These are phyloP conservation scores for Pseudolaguvia tuberculata DNA, from an alignment of 2,113 vertebrate genomes.

Conservation along the genomic window DNA sequence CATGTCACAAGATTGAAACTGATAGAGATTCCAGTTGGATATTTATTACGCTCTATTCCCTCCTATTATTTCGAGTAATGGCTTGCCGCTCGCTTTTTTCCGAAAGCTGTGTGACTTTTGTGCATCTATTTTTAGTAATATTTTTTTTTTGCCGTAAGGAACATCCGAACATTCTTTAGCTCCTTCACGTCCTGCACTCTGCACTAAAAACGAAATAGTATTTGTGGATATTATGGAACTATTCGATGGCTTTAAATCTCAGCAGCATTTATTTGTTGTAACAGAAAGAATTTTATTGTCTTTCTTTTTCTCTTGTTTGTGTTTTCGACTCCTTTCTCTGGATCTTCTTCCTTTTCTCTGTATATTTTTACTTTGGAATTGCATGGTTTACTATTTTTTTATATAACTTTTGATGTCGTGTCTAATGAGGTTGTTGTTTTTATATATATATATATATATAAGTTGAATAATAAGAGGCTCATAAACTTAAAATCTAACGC, in stretches of 20 bases:
- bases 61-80: constrained; percentile 50
- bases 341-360: constrained; percentile 28
- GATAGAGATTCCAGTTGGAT: constrained; percentile 51
- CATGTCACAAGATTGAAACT: constrained; percentile 60
- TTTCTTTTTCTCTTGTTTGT: constrained; percentile 29
- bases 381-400: constrained; percentile 39
- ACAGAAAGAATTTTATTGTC: constrained; percentile 41
- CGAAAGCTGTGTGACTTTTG: constrained; percentile 43
- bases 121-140: constrained; percentile 45
- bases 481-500: constrained; percentile 56
- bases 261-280: constrained; percentile 46
- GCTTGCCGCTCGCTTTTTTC: constrained; percentile 36
- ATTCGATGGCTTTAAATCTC: constrained; percentile 27
- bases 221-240: constrained; percentile 24
- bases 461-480: constrained; percentile 36
- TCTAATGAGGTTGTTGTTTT: constrained; percentile 40
- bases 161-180: constrained; percentile 14
- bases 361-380: constrained; percentile 36
- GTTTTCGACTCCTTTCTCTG: constrained; percentile 16
- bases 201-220: constrained; percentile 31
- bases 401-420: constrained; percentile 31
- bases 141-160: constrained; percentile 26
- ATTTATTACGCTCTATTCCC: constrained; percentile 67
- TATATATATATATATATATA: background rate
- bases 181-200: constrained; percentile 32